Base-by-base conservation (phyloP, 1,140 invertebrate species). In the Saxidomus purpurata region DNA sequence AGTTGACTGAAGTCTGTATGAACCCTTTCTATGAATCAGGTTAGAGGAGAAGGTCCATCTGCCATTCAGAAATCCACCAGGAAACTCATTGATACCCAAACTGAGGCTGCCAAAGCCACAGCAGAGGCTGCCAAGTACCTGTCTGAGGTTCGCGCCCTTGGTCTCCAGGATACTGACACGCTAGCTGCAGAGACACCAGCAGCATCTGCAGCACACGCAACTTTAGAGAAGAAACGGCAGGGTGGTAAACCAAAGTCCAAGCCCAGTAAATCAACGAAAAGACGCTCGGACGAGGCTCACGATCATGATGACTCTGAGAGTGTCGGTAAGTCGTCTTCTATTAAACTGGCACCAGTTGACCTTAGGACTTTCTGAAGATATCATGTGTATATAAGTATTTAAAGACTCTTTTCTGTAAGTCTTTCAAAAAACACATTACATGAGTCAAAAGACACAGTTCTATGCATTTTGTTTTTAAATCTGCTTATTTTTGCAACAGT, bases 121-220 rank as follows among this genome's bases (percentile, higher is more conserved):
- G 90, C 91, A 13, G 90, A 92, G 22, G 92, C 93, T 31, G 91
- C 92, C 1, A 90, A 90, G 36, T 90, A 91, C n/a, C 74, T 91
- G 31, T 80, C 89, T 15, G 87, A 91, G 74, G 90, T 89, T 28
- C 52, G 63, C 17, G 71, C 76, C 47, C 55, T 77, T 6, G 61
- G 74, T 31, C 74, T 77, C 52, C 80, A 82, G 59, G 80, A 82
- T 22, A 82, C 80, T 1, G 67, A 82, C 55, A 59, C 34, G 0
- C 52, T 82, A n/a, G 80, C 80, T 17, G 80, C 67, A 15, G 80
- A 82, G 61, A 82, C 80, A 25, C 38, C 80, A 25, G 19, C 80
- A 31, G 36, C 80, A 38, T 49, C 77, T 15, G 77, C 77, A 34
- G 47, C 77, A 1, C 67, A 55, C 0, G 80, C 80, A 19, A 59